Evolutionary conservation across 37 sponge, comb jelly and placozoan species (phyloP).

Genomic region (Chondrosia reniformis): DNA sequence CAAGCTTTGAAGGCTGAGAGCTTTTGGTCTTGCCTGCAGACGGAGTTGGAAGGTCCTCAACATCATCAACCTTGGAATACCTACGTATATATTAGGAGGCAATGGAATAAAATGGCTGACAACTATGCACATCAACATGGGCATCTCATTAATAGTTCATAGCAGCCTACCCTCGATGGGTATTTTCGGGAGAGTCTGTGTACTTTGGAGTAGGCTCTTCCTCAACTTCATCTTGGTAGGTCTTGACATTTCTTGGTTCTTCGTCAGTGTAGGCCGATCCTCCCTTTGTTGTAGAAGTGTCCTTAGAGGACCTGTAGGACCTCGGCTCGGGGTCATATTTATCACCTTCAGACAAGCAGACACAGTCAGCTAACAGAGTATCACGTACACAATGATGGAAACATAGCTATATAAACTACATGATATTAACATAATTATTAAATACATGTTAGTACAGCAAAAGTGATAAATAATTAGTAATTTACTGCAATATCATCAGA

Average conservation of each 20-base stretch:
- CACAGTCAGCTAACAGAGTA: too few species aligned
- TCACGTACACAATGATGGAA: too few species aligned
- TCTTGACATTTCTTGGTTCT: neutral
- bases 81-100: neutral
- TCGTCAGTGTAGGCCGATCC: neutral
- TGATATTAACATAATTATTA: too few species aligned
- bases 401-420: too few species aligned
- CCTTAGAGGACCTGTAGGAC: slow-evolving; percentile 11
- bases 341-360: slow-evolving; percentile 38
- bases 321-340: slow-evolving; percentile 71
- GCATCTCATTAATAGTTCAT: too few species aligned
- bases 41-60: neutral
- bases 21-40: slow-evolving; percentile 28
- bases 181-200: neutral
- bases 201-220: neutral
- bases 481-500: neutral
- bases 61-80: neutral
- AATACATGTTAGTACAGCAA: too few species aligned
- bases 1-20: slow-evolving; percentile 66
- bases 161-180: neutral
- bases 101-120: neutral
- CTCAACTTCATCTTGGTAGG: neutral
- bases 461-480: too few species aligned
- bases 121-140: neutral
- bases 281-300: too few species aligned